Evolutionary conservation across 2,797 vertebrate genomes (phyloP), one percentile per base, ranked within the genome.

Genomic region (Dicrostonyx torquatus): DNA sequence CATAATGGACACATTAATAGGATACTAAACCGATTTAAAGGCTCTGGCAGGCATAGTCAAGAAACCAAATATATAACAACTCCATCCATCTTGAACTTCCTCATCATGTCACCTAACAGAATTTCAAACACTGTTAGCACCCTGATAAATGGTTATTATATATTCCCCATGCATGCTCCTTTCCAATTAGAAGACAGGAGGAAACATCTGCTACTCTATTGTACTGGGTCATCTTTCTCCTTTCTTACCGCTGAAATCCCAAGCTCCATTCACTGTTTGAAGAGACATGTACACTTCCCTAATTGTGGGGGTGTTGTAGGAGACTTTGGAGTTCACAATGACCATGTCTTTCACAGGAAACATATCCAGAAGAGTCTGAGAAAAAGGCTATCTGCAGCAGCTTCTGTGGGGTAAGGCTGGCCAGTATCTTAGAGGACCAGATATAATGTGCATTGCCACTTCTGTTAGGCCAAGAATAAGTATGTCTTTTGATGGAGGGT

Each of bases 1-100:
- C 94, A 94, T 97, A 97, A 97, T 95, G 89, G 96, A 87, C 92
- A 97, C 68, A 89, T 97, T 97, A 97, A 97, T 97, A 95, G 97
- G 89, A 87, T 77, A 95, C 96, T 97, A 97, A 97, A 92, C 90
- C 87, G 94, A 96, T 97, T 92, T 97, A 97, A 96, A 97, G 95
- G 55, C 75, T 96, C 92, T 96, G 95, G 88, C 93, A 97, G 91
- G 92, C 92, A 90, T 34, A 96, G 66, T 96, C 96, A 95, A 96
- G 97, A 97, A 87, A 97, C 95, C 94, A 96, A 93, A 95, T 92
- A 91, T 88, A 77, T 94, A 97, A 95, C 93, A 96, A 94, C 83
- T 95, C 66, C 77, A 96, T 97, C 83, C 68, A 94, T 97, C 96
- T 94, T 95, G 79, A 92, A 83, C 84, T 91, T 96, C 92, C 95